Percentiles rank a stretch among this genome's conserved stretches.
phyloP scores from a whole-genome alignment of 2,797 vertebrate species.

The Podargus strigoides region DNA sequence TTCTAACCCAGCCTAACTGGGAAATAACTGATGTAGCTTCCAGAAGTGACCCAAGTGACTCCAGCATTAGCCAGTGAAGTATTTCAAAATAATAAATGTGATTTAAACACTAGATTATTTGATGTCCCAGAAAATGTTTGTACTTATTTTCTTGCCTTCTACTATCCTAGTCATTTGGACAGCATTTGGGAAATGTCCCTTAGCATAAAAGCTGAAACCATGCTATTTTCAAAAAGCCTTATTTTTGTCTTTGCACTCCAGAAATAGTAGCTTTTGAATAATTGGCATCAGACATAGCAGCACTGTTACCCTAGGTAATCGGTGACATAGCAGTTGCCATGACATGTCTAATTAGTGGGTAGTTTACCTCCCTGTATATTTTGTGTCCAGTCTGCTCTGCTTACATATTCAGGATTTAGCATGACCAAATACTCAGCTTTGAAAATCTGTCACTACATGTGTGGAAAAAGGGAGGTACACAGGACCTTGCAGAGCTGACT shows the following conservation, averaged over 20 bases:
- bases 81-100: neutral
- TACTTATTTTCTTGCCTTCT: neutral
- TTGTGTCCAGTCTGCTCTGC: neutral
- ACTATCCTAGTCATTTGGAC: neutral
- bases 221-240: neutral
- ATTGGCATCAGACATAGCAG: rapidly evolving
- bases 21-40: neutral
- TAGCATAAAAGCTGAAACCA: neutral
- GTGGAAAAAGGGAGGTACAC: neutral
- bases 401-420: neutral
- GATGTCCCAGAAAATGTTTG: neutral
- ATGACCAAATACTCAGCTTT: neutral
- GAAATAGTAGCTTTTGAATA: neutral
- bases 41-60: neutral
- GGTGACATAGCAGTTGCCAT: neutral
- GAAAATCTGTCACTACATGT: neutral
- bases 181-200: neutral
- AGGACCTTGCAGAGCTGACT: neutral
- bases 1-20: neutral
- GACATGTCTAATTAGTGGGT: neutral
- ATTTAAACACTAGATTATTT: neutral
- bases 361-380: neutral
- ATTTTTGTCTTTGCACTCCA: neutral
- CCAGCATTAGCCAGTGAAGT: neutral
- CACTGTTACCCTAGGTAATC: neutral